phyloP scores from a whole-genome alignment of 2,888 invertebrate genomes.

The Octodonta nipae region DNA sequence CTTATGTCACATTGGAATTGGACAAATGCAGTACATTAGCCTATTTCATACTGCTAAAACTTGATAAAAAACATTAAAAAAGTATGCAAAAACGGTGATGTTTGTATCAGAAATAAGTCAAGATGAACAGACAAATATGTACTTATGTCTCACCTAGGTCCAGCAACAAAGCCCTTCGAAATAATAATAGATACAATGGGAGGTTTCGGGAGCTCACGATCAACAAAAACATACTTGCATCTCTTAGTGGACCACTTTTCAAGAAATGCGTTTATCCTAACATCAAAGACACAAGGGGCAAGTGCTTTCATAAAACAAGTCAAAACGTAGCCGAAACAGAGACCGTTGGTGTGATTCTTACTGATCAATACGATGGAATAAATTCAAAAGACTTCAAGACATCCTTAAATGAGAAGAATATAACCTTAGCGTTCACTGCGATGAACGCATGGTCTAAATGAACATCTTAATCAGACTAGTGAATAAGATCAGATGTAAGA shows the following conservation, averaged over 20 bases:
- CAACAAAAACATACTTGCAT: background rate
- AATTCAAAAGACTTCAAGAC: background rate
- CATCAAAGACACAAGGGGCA: background rate
- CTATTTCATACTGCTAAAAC: no score
- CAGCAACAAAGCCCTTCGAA: no score
- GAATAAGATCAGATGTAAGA: background rate
- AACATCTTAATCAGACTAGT: background rate
- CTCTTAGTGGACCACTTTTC: no score
- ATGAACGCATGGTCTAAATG: background rate
- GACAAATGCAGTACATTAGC: no score
- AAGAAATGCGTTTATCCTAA: background rate
- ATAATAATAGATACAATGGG: no score
- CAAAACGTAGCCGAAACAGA: no score
- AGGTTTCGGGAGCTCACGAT: background rate
- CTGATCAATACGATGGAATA: background rate
- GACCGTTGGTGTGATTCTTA: no score
- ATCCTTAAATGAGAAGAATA: background rate
- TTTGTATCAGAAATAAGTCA: slow-evolving; percentile 5
- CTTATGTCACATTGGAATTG: no score
- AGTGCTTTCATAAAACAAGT: no score
- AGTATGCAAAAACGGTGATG: slow-evolving; percentile 4
- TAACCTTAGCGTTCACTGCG: background rate
- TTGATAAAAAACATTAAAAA: no score
- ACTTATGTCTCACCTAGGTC: slow-evolving; percentile 3
- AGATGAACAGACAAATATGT: slow-evolving; percentile 1